Base-by-base conservation (phyloP, 2,888 invertebrate species). In the Lasioglossum marginatum region DNA sequence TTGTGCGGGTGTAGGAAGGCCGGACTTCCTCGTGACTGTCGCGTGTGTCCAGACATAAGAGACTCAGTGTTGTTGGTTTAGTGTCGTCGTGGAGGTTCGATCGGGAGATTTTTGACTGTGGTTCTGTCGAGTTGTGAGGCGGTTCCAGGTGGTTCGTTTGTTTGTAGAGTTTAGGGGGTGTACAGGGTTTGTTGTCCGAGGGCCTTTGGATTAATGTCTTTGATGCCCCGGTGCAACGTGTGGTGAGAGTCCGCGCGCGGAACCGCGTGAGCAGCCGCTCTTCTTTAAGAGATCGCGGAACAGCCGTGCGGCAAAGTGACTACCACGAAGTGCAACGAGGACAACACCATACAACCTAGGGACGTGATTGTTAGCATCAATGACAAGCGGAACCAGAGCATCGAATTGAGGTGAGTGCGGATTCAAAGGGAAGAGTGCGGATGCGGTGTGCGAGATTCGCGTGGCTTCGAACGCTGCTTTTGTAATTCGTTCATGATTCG, bases 361-460 rank as follows among this genome's bases (percentile, higher is more conserved):
- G 93, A 93, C 92, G 90, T 93, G 87, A 93, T 93, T 83, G 93
- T 93, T 90, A 93, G 93, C 88, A 93, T 93, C 89, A 92, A 93
- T 93, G 93, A 93, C 80, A 92, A 91, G 86, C 91, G 93, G 71
- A 92, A 86, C 43, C 92, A 90, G 81, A 87, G 89, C 87, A 93
- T 93, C 87, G 93, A 93, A 92, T 89, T 93, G 88, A 93, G 93
- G 93, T 93, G 74, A 85, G 92, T 87, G 1, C 45, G 6, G 5
- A 57, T n/a, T 57, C 57, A 4, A 23, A 23, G 57, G 57, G 57
- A 57, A n/a, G 4, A 12, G 57, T 10, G 57, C 57, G 57, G 4
- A n/a, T 1, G 1, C 8, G n/a, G 4, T n/a, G 12, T 3, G 57
- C 1, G 57, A 12, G 57, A 57, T 31, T 0, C 63, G 63, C 63